Evolutionary conservation across 2,113 vertebrate genomes (phyloP).

Genomic region (Suricata suricatta): DNA sequence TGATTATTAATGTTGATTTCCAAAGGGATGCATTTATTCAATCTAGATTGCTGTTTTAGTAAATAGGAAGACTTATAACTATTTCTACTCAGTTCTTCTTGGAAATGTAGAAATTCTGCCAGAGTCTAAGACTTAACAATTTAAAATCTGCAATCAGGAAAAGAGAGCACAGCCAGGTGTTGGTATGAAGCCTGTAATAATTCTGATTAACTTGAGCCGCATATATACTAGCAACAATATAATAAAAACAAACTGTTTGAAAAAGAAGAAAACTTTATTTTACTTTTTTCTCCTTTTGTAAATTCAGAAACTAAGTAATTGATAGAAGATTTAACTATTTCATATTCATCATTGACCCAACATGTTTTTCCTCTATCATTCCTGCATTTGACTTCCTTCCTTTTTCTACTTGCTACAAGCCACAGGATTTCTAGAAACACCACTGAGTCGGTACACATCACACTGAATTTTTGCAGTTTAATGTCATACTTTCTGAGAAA

Average conservation of each 20-base stretch:
- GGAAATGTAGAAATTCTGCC: neutral
- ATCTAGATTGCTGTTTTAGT: neutral
- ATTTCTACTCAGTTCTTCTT: conserved; percentile 14
- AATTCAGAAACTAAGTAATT: neutral
- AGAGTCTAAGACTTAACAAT: neutral
- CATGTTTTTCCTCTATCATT: neutral
- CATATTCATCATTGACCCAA: neutral
- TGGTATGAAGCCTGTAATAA: neutral
- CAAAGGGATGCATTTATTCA: neutral
- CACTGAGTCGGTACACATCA: neutral
- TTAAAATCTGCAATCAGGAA: neutral
- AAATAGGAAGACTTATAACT: conserved; percentile 11
- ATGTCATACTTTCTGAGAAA: neutral
- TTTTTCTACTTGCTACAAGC: neutral
- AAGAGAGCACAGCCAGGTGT: neutral
- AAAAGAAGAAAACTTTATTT: neutral
- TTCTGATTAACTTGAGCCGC: neutral
- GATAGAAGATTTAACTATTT: neutral
- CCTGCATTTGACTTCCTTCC: neutral
- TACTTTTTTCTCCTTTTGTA: neutral
- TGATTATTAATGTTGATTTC: neutral
- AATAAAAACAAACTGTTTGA: neutral
- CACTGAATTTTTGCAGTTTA: neutral
- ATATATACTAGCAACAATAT: neutral
- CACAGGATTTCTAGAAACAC: neutral